Evolutionary conservation across 2,113 vertebrate species (phyloP).

Genomic region (Hypomesus transpacificus): DNA sequence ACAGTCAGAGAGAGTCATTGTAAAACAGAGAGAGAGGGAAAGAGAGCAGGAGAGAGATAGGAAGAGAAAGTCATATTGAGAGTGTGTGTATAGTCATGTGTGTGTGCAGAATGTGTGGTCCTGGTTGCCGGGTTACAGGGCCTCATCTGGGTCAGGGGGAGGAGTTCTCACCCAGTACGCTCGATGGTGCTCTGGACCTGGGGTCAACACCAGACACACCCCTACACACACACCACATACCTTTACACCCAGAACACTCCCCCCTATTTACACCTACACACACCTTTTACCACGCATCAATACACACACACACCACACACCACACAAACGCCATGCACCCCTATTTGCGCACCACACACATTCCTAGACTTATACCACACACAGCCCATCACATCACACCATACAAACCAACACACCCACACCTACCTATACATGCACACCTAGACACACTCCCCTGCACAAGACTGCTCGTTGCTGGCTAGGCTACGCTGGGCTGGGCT

Average conservation of each 20-base stretch:
- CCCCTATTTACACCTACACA: not conserved
- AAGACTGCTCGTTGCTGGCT: too few relatives aligned
- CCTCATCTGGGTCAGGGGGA: constrained; percentile 49
- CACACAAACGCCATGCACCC: not conserved
- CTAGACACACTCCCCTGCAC: not conserved
- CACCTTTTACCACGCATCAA: not conserved
- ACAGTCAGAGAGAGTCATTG: constrained; percentile 1
- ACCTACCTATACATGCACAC: not conserved
- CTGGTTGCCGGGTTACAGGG: constrained; percentile 26
- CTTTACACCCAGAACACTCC: not conserved
- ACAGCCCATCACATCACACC: not conserved
- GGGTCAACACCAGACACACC: not conserved
- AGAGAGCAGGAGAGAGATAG: too few relatives aligned
- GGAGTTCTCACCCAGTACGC: constrained; percentile 19
- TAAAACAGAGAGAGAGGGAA: too few relatives aligned
- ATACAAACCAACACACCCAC: not conserved
- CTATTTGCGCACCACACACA: not conserved
- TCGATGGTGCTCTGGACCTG: constrained; percentile 21
- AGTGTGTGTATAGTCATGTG: not conserved
- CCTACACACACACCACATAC: constrained; percentile 12
- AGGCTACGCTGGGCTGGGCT: too few relatives aligned
- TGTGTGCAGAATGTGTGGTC: constrained; percentile 9
- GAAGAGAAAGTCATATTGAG: not conserved
- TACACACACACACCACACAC: not conserved
- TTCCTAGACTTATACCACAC: not conserved